Conservation (phyloP, 2,797 vertebrate genomes). For the Pogonophryne albipinna region DNA sequence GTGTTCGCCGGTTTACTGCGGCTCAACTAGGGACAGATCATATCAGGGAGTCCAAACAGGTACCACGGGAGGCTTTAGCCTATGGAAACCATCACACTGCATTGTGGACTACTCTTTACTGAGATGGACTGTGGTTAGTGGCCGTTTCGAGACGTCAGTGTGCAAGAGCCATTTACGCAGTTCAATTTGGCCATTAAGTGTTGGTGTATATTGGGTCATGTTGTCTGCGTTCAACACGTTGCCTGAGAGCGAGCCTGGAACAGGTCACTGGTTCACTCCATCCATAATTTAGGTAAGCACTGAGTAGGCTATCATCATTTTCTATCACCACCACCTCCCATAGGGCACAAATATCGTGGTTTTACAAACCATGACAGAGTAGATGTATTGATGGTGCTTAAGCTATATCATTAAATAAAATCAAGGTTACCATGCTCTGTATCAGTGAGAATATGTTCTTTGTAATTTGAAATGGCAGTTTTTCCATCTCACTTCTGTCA, state of each 20-base stretch:
- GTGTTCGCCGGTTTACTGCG: conserved; percentile 40
- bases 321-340: conserved; percentile 15
- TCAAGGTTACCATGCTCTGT: conserved; percentile 6
- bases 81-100: conserved; percentile 47
- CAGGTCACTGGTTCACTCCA: conserved; percentile 72
- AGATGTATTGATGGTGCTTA: background rate
- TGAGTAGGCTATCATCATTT: conserved; percentile 25
- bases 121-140: conserved; percentile 62
- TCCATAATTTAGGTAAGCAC: conserved; percentile 77
- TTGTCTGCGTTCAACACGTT: conserved; percentile 83
- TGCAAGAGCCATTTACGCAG: background rate
- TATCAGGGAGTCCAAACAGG: conserved; percentile 55
- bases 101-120: conserved; percentile 36
- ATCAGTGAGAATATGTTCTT: background rate
- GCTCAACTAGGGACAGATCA: conserved; percentile 32
- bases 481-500: background rate
- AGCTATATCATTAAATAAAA: background rate
- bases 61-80: conserved; percentile 51
- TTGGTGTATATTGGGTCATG: conserved; percentile 27
- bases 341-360: background rate
- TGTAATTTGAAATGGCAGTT: background rate
- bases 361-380: background rate
- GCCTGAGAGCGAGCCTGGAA: conserved; percentile 64
- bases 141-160: conserved; percentile 23
- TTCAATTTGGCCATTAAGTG: conserved; percentile 10